phyloP scores from a whole-genome alignment of 1,140 invertebrate genomes.

The Tetraneura akinire region DNA sequence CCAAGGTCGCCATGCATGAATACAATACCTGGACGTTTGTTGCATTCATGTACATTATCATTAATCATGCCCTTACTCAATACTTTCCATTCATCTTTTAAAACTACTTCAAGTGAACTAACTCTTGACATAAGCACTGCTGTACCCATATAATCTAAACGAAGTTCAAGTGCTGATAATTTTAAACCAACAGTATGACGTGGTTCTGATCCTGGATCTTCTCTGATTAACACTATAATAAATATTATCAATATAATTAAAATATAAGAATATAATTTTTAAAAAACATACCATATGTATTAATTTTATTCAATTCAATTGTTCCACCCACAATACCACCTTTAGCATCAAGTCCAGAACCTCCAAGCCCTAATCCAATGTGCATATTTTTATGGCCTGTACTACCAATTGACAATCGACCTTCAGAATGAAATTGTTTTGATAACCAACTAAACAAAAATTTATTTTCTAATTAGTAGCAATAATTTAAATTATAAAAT shows the following conservation, averaged over 20 bases:
- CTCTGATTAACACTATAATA: slow-evolving; percentile 75
- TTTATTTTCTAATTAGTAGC: not conserved
- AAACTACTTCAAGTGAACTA: slow-evolving; percentile 75
- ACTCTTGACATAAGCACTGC: slow-evolving; percentile 89
- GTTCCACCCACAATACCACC: slow-evolving; percentile 94
- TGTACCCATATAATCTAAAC: slow-evolving; percentile 95
- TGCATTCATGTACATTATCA: slow-evolving; percentile 64
- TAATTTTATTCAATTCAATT: slow-evolving; percentile 86
- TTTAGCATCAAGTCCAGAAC: slow-evolving; percentile 90
- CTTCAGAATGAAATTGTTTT: slow-evolving; percentile 85
- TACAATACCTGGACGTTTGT: slow-evolving; percentile 80
- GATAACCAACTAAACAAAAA: slow-evolving; percentile 75
- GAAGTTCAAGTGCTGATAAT: slow-evolving; percentile 81
- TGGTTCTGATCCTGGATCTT: slow-evolving; percentile 86
- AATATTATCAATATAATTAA: slow-evolving; percentile 36
- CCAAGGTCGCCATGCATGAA: slow-evolving; percentile 89
- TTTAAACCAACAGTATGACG: slow-evolving; percentile 85
- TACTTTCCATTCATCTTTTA: slow-evolving; percentile 83
- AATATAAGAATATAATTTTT: slow-evolving; percentile 18
- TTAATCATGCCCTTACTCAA: slow-evolving; percentile 47
- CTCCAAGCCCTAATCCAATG: slow-evolving; percentile 82
- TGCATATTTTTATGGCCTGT: slow-evolving; percentile 92
- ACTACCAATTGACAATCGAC: slow-evolving; percentile 89
- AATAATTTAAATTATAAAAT: not conserved
- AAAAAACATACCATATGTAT: slow-evolving; percentile 74